These are phyloP conservation scores for Sterna hirundo DNA, from an alignment of 2,113 vertebrate genomes.

Conservation along the genomic window DNA sequence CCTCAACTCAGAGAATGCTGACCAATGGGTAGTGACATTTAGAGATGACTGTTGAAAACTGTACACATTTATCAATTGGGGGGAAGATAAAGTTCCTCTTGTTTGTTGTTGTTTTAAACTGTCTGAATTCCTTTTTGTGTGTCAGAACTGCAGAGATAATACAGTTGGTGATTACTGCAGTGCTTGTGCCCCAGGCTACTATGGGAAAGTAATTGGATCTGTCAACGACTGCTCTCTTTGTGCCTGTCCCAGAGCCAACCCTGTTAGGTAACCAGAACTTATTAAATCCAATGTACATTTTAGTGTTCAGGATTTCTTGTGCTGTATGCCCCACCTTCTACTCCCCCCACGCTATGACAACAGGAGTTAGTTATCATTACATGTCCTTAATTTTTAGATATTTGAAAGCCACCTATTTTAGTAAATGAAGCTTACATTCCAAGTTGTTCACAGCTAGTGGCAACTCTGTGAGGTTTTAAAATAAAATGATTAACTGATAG, in stretches of 20 bases:
- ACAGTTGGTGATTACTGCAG: slow-evolving; percentile 84
- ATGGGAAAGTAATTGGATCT: slow-evolving; percentile 83
- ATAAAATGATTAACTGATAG: not conserved
- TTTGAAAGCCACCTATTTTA: not conserved
- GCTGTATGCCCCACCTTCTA: not conserved
- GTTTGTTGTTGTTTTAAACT: slow-evolving; percentile 4
- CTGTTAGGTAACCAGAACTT: slow-evolving; percentile 79
- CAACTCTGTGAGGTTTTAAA: not conserved
- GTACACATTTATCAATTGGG: not conserved
- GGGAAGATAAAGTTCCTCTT: not conserved
- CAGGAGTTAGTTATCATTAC: rapidly evolving
- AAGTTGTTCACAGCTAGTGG: not conserved
- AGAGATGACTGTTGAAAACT: not conserved
- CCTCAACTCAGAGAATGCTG: not conserved
- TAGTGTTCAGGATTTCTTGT: not conserved
- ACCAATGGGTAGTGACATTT: not conserved
- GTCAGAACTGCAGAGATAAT: slow-evolving; percentile 86
- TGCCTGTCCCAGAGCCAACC: slow-evolving; percentile 82
- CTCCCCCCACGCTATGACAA: rapidly evolving
- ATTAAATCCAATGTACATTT: not conserved
- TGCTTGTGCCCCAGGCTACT: slow-evolving; percentile 84
- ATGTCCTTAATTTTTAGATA: not conserved
- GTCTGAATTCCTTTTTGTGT: slow-evolving; percentile 6
- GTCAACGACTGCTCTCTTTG: slow-evolving; percentile 86
- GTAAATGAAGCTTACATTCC: not conserved